phyloP scores from a whole-genome alignment of 2,797 vertebrate genomes.

The Enteromius afrohamiltoni region DNA sequence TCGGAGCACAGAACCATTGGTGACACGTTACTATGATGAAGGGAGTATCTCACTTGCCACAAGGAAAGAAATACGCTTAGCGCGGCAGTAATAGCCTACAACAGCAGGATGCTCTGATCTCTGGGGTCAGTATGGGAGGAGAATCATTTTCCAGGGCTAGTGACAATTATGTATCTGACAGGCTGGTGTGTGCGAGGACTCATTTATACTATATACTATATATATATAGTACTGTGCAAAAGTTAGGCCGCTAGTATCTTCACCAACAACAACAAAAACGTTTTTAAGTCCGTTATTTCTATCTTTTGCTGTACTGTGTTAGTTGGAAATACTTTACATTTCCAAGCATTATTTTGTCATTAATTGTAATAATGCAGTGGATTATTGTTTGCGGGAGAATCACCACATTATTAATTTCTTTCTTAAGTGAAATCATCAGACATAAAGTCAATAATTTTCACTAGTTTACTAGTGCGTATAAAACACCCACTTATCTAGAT shows the following conservation, averaged over 20 bases:
- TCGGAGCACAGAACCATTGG: slow-evolving; percentile 10
- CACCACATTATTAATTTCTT: not conserved
- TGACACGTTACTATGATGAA: slow-evolving; percentile 67
- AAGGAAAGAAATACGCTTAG: not conserved
- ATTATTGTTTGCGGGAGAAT: not conserved
- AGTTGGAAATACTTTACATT: no score
- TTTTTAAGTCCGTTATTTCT: no score
- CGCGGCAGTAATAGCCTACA: not conserved
- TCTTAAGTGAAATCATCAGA: not conserved
- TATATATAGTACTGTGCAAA: no score
- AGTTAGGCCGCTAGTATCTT: no score
- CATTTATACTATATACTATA: not conserved
- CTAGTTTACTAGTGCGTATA: not conserved
- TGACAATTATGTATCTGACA: not conserved
- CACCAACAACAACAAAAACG: no score
- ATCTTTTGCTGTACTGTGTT: no score
- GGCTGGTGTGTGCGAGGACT: not conserved
- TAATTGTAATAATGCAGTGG: no score
- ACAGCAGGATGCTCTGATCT: not conserved
- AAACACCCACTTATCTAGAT: not conserved
- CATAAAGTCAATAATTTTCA: no score
- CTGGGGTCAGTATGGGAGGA: slow-evolving; percentile 35
- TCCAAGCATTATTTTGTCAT: no score
- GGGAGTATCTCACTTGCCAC: slow-evolving; percentile 64
- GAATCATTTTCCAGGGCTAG: not conserved